These are phyloP conservation scores for Drosophila athabasca DNA, from an alignment of 1,140 invertebrate species.

Conservation along the genomic window DNA sequence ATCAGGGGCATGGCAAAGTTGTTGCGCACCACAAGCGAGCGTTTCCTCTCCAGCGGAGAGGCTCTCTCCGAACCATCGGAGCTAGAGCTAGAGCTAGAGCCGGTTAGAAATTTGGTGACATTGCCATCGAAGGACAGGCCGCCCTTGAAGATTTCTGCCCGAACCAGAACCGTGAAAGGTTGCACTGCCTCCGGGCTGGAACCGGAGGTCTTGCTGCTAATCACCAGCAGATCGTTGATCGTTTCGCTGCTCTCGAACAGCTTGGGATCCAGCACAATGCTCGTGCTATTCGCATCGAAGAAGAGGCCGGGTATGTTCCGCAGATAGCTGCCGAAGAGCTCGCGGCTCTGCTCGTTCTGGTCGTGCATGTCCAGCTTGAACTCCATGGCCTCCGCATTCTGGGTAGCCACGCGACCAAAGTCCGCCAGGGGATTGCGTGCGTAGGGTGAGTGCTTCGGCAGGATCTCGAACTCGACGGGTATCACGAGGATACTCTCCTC, in stretches of 20 bases:
- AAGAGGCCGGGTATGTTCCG: conserved; percentile 62
- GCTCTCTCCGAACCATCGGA: conserved; percentile 16
- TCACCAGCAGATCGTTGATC: conserved; percentile 57
- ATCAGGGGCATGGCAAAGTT: conserved; percentile 59
- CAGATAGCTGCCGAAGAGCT: conserved; percentile 57
- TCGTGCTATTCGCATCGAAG: conserved; percentile 57
- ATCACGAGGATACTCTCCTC: conserved; percentile 87
- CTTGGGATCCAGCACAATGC: conserved; percentile 61
- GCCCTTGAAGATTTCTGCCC: conserved; percentile 75
- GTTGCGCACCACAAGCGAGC: conserved; percentile 62
- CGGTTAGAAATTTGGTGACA: conserved; percentile 64
- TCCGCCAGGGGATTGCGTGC: conserved; percentile 91
- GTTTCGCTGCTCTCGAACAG: conserved; percentile 55
- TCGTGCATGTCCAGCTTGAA: conserved; percentile 68
- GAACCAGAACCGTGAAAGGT: conserved; percentile 61
- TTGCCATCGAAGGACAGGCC: conserved; percentile 60
- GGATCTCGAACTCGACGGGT: conserved; percentile 94
- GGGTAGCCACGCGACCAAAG: conserved; percentile 86
- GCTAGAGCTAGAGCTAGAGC: not conserved
- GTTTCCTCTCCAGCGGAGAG: conserved; percentile 33
- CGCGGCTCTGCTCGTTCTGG: conserved; percentile 47
- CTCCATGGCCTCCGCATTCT: conserved; percentile 45
- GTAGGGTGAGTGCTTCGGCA: conserved; percentile 89
- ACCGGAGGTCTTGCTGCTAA: conserved; percentile 26
- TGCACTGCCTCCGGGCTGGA: conserved; percentile 20